Base-by-base conservation (phyloP, 2,888 invertebrate species). In the Dolichomitus sp. region DNA sequence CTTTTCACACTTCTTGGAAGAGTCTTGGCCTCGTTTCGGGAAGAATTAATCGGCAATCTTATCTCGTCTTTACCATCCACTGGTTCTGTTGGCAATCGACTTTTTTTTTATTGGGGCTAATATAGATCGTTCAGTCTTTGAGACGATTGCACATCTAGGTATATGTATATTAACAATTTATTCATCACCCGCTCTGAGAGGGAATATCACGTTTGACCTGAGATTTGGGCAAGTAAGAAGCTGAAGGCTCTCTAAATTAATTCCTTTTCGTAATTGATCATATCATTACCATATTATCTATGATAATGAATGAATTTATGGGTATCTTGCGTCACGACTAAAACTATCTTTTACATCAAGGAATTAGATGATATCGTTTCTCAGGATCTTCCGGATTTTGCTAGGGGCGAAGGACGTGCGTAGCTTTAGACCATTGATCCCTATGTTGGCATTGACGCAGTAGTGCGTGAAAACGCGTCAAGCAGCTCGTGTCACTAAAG, bases 1-100 rank as follows among this genome's bases (percentile, higher is more conserved):
- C 59, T 45, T 65, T 70, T 52, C 27, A 57, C 19, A 54, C 63
- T 69, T 33, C 45, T 27, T 14, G 52, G 12, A 59, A 76, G 73
- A 9, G 11, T 81, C 69, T 68, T 74, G 37, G 52, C 70, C 69
- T 74, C 63, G 76, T 85, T 84, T 75, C 63, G 50, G 48, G 72
- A 81, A 78, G 85, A 85, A 88, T 87, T 86, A 85, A 85, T 80
- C 69, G 76, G 45, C 74, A 66, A 72, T 73, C 68, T 74, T 75
- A 33, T 33, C 14, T n/a, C 72, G 30, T 6, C 50, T 19, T 57
- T 11, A 45, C n/a, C 50, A 27, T 23, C 40, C 45, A 23, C 7
- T 50, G 33, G 1, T 75, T 57, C 30, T 42, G 23, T 19, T 30
- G 30, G 33, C 7, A 30, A 66, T 30, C 17, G 11, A 19, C n/a